Conservation (phyloP, 1,140 invertebrate species). For the Sycophaga agraensis region DNA sequence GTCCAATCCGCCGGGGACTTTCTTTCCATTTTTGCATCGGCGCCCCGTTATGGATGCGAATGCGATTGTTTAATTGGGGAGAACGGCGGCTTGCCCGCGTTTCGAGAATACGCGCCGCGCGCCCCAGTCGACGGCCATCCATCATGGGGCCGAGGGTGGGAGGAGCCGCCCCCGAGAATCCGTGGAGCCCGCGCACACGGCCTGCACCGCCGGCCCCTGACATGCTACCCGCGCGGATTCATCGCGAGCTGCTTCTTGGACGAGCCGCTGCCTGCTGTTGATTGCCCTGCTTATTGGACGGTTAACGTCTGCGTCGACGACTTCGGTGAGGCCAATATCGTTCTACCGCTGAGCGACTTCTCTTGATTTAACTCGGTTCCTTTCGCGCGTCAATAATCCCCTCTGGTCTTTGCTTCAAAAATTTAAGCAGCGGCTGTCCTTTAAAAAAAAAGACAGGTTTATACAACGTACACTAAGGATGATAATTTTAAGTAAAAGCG, state of each 20-base stretch:
- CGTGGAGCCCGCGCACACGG: slow-evolving; percentile 1
- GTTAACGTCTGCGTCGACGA: slow-evolving; percentile 39
- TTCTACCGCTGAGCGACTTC: too few species aligned
- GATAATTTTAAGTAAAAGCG: too few species aligned
- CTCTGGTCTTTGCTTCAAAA: too few species aligned
- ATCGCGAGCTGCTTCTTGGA: slow-evolving; percentile 25
- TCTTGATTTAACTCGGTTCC: too few species aligned
- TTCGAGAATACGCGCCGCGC: slow-evolving; percentile 1
- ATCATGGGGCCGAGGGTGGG: slow-evolving; percentile 35
- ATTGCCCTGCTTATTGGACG: slow-evolving; percentile 50
- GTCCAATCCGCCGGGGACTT: background rate
- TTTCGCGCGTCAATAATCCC: too few species aligned
- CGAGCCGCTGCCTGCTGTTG: slow-evolving; percentile 42
- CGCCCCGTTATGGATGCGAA: slow-evolving; percentile 40
- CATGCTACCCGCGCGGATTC: slow-evolving; percentile 29
- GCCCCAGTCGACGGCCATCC: slow-evolving; percentile 37
- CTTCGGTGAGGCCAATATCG: slow-evolving; percentile 28
- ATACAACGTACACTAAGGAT: too few species aligned
- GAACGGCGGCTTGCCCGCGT: slow-evolving; percentile 29
- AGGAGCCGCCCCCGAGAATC: slow-evolving; percentile 3
- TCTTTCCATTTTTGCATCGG: background rate
- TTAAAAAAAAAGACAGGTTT: too few species aligned
- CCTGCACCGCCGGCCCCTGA: background rate
- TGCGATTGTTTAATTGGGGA: slow-evolving; percentile 50
- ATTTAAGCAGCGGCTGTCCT: too few species aligned